Evolutionary conservation across 1,140 invertebrate genomes (phyloP).

Genomic region (Trigoniulus corallinus): DNA sequence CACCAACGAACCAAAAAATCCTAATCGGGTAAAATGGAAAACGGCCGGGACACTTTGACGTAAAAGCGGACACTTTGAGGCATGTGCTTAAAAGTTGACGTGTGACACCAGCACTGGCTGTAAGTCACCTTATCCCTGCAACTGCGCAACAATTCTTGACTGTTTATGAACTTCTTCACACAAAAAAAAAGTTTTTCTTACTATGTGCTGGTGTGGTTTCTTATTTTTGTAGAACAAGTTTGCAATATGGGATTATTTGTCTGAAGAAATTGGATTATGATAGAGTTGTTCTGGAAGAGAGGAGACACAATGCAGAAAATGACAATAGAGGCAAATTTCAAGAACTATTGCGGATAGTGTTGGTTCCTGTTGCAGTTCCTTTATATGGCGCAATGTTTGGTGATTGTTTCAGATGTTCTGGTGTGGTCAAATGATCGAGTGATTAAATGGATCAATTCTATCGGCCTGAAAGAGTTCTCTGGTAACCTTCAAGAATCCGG

Average conservation of each 20-base stretch:
- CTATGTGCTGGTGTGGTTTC: too few relatives aligned
- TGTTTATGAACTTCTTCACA: background rate
- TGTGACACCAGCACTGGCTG: too few relatives aligned
- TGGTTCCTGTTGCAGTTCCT: conserved; percentile 1
- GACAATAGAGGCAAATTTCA: conserved; percentile 40
- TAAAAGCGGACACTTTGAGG: too few relatives aligned
- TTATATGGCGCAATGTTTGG: background rate
- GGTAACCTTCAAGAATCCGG: conserved; percentile 92
- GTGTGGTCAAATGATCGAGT: conserved; percentile 99
- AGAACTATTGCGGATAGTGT: too few relatives aligned
- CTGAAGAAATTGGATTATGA: conserved; percentile 97
- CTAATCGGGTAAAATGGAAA: too few relatives aligned
- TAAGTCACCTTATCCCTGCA: too few relatives aligned
- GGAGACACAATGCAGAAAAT: conserved; percentile 64
- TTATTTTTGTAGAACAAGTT: conserved; percentile 61
- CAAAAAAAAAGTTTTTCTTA: background rate
- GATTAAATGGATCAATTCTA: conserved; percentile 83
- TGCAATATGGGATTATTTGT: conserved; percentile 96
- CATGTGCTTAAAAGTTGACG: too few relatives aligned
- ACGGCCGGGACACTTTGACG: too few relatives aligned
- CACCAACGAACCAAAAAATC: too few relatives aligned
- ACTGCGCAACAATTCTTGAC: too few relatives aligned
- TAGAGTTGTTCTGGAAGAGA: conserved; percentile 79
- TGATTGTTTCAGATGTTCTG: conserved; percentile 55
- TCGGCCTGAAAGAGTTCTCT: conserved; percentile 94